These are phyloP conservation scores for Macquaria ambigua DNA, from an alignment of 2,113 vertebrate genomes.

Conservation along the genomic window DNA sequence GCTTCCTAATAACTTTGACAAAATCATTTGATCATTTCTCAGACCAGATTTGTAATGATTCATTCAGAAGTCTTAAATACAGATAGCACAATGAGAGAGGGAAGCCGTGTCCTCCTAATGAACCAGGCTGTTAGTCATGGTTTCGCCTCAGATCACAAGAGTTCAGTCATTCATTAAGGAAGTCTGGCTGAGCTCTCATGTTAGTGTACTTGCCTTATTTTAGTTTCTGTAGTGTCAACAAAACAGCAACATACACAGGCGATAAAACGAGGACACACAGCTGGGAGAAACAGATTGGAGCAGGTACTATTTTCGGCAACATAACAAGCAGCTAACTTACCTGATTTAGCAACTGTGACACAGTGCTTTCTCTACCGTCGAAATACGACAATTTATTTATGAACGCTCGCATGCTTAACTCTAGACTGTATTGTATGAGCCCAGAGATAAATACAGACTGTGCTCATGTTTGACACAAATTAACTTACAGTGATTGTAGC, in stretches of 20 bases:
- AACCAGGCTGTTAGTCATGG: not conserved
- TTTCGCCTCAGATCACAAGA: not conserved
- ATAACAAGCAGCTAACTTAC: not conserved
- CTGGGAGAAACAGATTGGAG: not conserved
- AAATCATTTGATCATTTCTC: not conserved
- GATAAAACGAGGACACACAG: not conserved
- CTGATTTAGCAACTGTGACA: too few relatives aligned
- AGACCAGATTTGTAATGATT: not conserved
- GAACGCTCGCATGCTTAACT: not conserved
- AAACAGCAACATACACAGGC: not conserved
- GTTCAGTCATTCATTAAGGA: not conserved
- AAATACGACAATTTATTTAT: not conserved
- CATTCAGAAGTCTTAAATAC: not conserved
- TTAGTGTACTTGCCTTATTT: not conserved
- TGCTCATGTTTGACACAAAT: not conserved
- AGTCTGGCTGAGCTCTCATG: not conserved
- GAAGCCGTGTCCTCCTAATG: not conserved
- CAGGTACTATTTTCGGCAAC: not conserved
- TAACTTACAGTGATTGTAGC: not conserved
- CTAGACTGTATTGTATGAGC: not conserved
- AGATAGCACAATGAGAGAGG: not conserved
- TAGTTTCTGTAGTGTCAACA: too few relatives aligned
- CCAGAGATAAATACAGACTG: not conserved
- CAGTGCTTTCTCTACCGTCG: too few relatives aligned
- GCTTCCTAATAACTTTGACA: not conserved